Base-by-base conservation (phyloP, 2,797 vertebrate species). In the Enoplosus armatus region DNA sequence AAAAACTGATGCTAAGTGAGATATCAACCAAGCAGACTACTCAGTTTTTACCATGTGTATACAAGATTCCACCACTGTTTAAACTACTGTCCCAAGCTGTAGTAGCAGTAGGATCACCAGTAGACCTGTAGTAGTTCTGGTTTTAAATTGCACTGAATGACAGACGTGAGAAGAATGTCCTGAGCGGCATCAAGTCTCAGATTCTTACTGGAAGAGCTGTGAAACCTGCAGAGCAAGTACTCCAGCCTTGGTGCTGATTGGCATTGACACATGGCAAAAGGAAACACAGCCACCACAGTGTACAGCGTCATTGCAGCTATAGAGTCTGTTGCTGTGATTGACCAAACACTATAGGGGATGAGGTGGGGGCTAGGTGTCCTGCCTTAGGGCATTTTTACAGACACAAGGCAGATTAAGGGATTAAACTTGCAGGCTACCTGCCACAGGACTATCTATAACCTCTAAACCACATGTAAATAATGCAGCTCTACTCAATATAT, bases 191-290 rank as follows among this genome's bases (percentile, higher is more conserved):
- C 10, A 10, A 37, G 31, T 29, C 3, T 78, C 31, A 29, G n/a
- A 72, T 67, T 67, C 11, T 74, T 64, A 55, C n/a, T 10, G 39
- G 14, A 73, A 65, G 20, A 35, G 41, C 27, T 14, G 37, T 35
- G 18, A 65, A 84, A 82, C 83, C 67, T 72, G 83, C 45, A 26
- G 56, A 78, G 31, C 79, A 22, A 50, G 67, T 50, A 8, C 4
- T 22, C 8, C n/a, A 33, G 51, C 29, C 1, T 41, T 24, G 15
- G 55, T 33, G 1, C 3, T 43, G 14, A 54, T 20, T 41, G 27
- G n/a, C n/a, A n/a, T n/a, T n/a, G n/a, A n/a, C n/a, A n/a, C n/a
- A n/a, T n/a, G n/a, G n/a, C n/a, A n/a, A n/a, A n/a, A n/a, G n/a
- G n/a, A n/a, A n/a, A n/a, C n/a, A n/a, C n/a, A n/a, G n/a, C n/a